These are phyloP conservation scores for Sylvia atricapilla DNA, from an alignment of 2,113 vertebrate genomes.

Conservation along the genomic window DNA sequence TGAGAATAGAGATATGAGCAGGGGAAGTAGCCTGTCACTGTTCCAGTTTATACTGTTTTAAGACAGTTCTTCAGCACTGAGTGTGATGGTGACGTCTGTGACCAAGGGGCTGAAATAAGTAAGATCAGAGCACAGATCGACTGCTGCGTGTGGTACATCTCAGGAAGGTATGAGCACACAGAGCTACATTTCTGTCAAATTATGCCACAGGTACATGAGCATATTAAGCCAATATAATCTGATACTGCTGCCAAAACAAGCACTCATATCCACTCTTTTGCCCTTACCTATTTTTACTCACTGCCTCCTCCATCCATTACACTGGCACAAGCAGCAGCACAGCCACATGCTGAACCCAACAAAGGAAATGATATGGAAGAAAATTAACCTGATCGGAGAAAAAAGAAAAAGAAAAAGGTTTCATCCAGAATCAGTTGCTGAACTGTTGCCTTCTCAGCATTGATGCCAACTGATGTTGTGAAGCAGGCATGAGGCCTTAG, in stretches of 20 bases:
- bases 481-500: neutral
- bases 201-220: neutral
- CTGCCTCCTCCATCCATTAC: neutral
- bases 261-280: neutral
- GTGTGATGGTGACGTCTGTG: neutral
- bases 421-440: neutral
- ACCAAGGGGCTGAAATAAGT: neutral
- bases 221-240: neutral
- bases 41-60: neutral
- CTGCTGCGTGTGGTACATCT: neutral
- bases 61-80: neutral
- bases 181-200: constrained; percentile 12
- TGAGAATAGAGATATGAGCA: neutral
- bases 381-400: neutral
- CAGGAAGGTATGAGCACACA: neutral
- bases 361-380: constrained; percentile 11
- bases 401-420: neutral
- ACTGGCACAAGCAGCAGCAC: neutral
- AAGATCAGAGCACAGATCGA: fast-evolving
- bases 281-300: neutral
- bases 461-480: neutral
- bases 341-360: neutral
- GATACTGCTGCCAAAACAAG: neutral
- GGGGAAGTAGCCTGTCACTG: neutral
- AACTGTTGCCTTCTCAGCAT: neutral